phyloP scores from a whole-genome alignment of 1,140 invertebrate species.

The Eumaeus atala region DNA sequence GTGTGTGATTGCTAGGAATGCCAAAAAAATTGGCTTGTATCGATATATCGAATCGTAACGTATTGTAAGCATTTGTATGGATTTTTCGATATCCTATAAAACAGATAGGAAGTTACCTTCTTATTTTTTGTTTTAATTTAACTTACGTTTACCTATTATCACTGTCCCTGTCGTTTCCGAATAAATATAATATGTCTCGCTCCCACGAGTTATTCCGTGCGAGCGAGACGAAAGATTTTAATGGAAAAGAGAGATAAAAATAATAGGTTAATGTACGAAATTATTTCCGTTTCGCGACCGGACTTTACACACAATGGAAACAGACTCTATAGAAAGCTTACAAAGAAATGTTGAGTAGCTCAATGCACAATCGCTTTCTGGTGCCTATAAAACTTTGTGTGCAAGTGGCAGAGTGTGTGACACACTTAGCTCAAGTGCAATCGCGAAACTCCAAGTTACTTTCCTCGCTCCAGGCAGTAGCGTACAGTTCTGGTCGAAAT shows the following conservation, averaged over 20 bases:
- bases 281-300: neutral
- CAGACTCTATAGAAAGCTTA: slow-evolving; percentile 24
- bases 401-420: neutral
- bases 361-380: slow-evolving; percentile 18
- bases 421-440: neutral
- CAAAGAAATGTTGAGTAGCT: slow-evolving; percentile 18
- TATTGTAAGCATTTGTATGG: too few species aligned
- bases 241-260: too few species aligned
- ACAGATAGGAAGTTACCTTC: too few species aligned
- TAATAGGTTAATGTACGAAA: too few species aligned
- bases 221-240: slow-evolving; percentile 6
- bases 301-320: slow-evolving; percentile 16
- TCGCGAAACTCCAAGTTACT: neutral
- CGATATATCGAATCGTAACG: too few species aligned
- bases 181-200: neutral
- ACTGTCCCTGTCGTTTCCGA: neutral
- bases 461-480: neutral
- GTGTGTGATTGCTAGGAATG: too few species aligned
- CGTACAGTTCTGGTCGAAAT: neutral
- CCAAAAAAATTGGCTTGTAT: too few species aligned
- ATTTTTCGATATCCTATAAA: too few species aligned
- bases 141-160: neutral
- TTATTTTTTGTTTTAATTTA: too few species aligned
- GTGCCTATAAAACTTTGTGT: slow-evolving; percentile 21
- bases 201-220: too few species aligned